Evolutionary conservation across 2,888 invertebrate genomes (phyloP), one percentile per base, ranked within the genome.

Genomic region (Eutolmus rufibarbis): DNA sequence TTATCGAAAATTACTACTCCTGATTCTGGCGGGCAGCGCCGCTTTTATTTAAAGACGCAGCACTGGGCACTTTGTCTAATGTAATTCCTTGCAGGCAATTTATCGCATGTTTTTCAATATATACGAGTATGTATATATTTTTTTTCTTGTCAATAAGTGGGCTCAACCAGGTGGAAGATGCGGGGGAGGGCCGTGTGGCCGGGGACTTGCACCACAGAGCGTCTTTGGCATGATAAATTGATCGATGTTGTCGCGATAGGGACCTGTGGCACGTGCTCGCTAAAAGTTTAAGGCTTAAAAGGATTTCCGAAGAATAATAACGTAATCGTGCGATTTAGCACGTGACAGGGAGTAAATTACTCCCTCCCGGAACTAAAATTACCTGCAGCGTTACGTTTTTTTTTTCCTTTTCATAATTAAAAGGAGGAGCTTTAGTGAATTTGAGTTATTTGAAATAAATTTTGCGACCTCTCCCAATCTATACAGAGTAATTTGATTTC

Each of bases 1-100:
- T 76, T 76, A 37, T 76, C n/a, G 76, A 37, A 76, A 76, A 76
- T 76, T 76, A 76, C 76, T 40, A 76, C 76, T 37, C 76, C 14
- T 40, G 76, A n/a, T 66, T 28, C 76, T 37, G 76, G n/a, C 34
- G 76, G 37, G 76, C 9, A 14, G 0, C n/a, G 34, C 19, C n/a
- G 16, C 19, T 37, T 34, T 76, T 76, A 37, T 40, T 76, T 76
- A 76, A 76, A 37, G 28, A 16, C 14, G 4, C 37, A 7, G n/a
- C 19, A 19, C 1, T n/a, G 5, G n/a, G 12, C 28, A 28, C 9
- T 9, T 23, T 23, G 9, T 66, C 19, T 2, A 66, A 66, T 23
- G 2, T 66, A 66, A 66, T 66, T 66, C 66, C 28, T 23, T 23
- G 66, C 28, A 66, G 66, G 28, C 66, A 66, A 66, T 66, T 66